Evolutionary conservation across 2,797 vertebrate species (phyloP), one percentile per base, ranked within the genome.

Genomic region (Tamandua tetradactyla): DNA sequence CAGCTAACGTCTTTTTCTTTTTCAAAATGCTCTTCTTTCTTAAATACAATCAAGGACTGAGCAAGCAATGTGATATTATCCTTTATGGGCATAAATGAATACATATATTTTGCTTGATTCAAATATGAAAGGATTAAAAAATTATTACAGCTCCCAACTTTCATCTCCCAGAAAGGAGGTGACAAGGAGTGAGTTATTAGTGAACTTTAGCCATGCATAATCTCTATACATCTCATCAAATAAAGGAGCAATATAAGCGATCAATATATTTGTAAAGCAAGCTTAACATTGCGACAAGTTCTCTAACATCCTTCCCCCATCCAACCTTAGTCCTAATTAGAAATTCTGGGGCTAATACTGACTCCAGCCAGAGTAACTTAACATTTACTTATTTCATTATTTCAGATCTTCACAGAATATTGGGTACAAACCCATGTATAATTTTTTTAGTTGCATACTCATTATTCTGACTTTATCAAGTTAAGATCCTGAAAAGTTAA

Each of bases 21-120:
- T 57, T 22, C 59, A 55, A 49, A 37, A 66, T 30, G 64, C 30
- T 27, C 55, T 80, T 25, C 0, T 74, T 88, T 61, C 42, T 91
- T 64, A 23, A 88, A 30, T 27, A 61, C 22, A 92, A 47, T 22
- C n/a, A 85, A 76, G 74, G 89, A 40, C 23, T 4, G 30, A 80
- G 82, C 52, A 17, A 83, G 15, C 42, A 66, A 66, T 47, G 20
- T 91, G 37, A 3, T 68, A 35, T 52, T 32, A 47, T 25, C 12
- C 32, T 17, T 37, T 86, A 27, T 25, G 35, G 37, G 83, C 62
- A 40, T 72, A 88, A 44, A 68, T 66, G 61, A 90, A 37, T 40
- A 37, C 59, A 87, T 17, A 81, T 69, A 69, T 66, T 95, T 94
- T 80, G 23, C n/a, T 91, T 62, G 14, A 69, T 55, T 80, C 47